Base-by-base conservation (phyloP, 2,113 vertebrate genomes). In the Prunella fulvescens region DNA sequence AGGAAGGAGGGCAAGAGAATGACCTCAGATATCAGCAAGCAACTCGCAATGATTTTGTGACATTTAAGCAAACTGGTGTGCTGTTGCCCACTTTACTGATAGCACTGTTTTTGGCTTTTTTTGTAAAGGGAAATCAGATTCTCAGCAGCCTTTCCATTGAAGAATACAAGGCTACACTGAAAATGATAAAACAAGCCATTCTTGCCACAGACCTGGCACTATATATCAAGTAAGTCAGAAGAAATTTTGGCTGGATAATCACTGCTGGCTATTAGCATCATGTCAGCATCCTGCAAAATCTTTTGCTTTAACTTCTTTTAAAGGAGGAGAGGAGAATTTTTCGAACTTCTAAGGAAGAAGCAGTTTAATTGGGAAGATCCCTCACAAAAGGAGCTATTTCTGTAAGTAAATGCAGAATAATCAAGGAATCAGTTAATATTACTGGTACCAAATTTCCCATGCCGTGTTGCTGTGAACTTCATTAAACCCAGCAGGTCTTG, bases 151-250 rank as follows among this genome's bases (percentile, higher is more conserved):
- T 99, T 87, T 99, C 99, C 87, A 98, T 99, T 87, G 98, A 99
- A 37, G 99, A 99, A 95, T 99, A 99, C 96, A 99, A 99, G 97
- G 86, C 98, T 92, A 98, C 99, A 11, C 86, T 99, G 98, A 99
- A 98, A 98, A 99, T 99, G 98, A 99, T 99, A 90, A 99, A 99
- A 97, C 98, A 98, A 94, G 99, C 99, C 72, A 99, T 99, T 97
- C 98, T 99, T 96, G 99, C 99, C 88, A 99, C 99, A 25, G 99
- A 99, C 96, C 97, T 99, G 37, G 99, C 99, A 28, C 97, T 99
- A 40, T 99, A 99, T 93, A 99, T 99, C 96, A 99, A 99, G 99
- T 99, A 98, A 97, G 99, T 99, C 81, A 94, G 37, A 80, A 57
- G 70, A 22, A 39, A 14, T 20, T 51, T 82, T 58, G 33, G 14